Evolutionary conservation across 1,140 invertebrate genomes (phyloP), one percentile per base, ranked within the genome.

Genomic region (Penaeus indicus): DNA sequence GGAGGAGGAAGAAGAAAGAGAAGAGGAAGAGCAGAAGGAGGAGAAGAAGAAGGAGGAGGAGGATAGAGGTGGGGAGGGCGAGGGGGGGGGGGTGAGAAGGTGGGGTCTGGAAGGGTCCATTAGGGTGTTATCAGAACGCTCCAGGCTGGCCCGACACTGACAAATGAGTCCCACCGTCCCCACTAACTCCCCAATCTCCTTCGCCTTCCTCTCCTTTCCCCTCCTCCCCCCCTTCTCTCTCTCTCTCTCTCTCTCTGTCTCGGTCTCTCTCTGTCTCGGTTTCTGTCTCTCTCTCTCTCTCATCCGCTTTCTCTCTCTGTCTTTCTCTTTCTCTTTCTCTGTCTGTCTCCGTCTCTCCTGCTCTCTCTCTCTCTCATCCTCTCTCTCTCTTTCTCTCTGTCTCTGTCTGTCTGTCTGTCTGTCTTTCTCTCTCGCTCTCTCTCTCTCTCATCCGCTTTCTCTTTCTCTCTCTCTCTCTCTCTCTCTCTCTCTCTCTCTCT

Each of bases 71-170:
- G n/a, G 84, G 42, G 67, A 32, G 42, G 27, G 63, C 19, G 27
- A 19, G 63, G 77, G 42, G 27, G 63, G 8, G 27, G 25, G 63
- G 77, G 85, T 80, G 54, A 54, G 78, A 64, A 86, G 69, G 85
- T 77, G 38, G 77, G 78, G 77, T 63, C 61, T 86, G 85, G 85
- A 81, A 69, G 77, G 67, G 86, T 88, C 79, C 86, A 88, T 88
- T 88, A 83, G 86, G 81, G 79, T 83, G 86, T 88, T 88, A 88
- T 88, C 86, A 88, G 86, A 77, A 80, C 80, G 79, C 64, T 88
- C 77, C 86, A 88, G 86, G 80, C 86, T 25, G 80, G n/a, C 80
- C 80, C 64, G 86, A 88, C 86, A 88, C 86, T 88, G 86, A 88
- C 86, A 88, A 88, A 83, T 88, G 79, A 64, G 64, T 27, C 75